phyloP scores from a whole-genome alignment of 2,797 vertebrate species.

The Tokudaia muenninki region DNA sequence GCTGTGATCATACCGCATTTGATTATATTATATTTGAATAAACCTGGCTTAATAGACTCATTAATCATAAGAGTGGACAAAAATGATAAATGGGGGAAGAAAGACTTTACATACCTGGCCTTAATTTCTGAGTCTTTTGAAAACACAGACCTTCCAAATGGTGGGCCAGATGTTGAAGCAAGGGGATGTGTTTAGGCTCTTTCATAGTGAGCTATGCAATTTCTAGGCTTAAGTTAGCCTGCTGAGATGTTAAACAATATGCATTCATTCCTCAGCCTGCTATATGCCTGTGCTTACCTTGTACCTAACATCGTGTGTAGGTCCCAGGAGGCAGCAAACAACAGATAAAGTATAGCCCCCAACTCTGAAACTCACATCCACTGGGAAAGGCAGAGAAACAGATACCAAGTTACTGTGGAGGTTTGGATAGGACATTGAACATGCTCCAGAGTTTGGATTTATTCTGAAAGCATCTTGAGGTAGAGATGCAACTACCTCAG shows the following conservation, averaged over 20 bases:
- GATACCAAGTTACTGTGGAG: neutral
- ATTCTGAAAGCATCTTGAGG: neutral
- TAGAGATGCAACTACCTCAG: neutral
- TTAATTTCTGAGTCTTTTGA: slow-evolving; percentile 59
- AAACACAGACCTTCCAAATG: neutral
- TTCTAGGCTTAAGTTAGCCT: neutral
- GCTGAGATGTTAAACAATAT: neutral
- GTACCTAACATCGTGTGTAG: neutral
- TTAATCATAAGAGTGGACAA: slow-evolving; percentile 16
- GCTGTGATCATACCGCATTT: neutral
- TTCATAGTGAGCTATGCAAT: neutral
- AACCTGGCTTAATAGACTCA: neutral
- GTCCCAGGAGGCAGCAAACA: neutral
- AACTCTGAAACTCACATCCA: neutral
- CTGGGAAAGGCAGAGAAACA: neutral
- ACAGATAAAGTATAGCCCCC: neutral
- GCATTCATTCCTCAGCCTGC: neutral
- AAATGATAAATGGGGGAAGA: slow-evolving; percentile 16
- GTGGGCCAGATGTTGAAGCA: neutral
- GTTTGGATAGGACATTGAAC: neutral
- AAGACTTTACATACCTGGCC: neutral
- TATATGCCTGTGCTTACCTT: neutral
- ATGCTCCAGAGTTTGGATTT: neutral
- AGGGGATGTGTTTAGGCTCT: neutral
- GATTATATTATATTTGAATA: slow-evolving; percentile 2